Evolutionary conservation across 2,888 invertebrate genomes (phyloP).

Genomic region (Athalia circularis): DNA sequence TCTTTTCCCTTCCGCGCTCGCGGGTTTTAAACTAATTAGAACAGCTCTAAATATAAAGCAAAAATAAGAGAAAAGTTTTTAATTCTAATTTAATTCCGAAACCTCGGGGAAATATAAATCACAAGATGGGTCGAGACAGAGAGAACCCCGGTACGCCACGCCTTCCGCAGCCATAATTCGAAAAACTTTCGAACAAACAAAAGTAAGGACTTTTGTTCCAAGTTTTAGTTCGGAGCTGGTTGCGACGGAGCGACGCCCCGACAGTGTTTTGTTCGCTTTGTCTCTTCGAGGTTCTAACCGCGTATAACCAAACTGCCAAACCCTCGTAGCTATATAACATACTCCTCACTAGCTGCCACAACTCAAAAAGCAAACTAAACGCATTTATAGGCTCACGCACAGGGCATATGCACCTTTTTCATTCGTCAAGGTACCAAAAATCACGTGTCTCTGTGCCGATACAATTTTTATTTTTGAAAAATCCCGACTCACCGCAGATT

Average conservation of each 20-base stretch:
- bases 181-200: slow-evolving; percentile 72
- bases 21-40: slow-evolving; percentile 37
- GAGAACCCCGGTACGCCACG: slow-evolving; percentile 50
- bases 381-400: no score
- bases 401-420: no score
- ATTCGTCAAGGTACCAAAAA: no score
- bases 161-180: slow-evolving; percentile 68
- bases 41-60: slow-evolving; percentile 30
- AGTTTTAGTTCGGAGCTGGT: slow-evolving; percentile 69
- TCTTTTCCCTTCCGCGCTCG: neutral
- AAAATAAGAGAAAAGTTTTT: slow-evolving; percentile 43
- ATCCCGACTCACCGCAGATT: no score
- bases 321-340: slow-evolving; percentile 27
- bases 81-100: slow-evolving; percentile 62
- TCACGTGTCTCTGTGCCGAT: no score
- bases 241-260: slow-evolving; percentile 69
- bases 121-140: slow-evolving; percentile 52
- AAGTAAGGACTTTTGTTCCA: slow-evolving; percentile 72
- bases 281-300: slow-evolving; percentile 68
- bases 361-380: no score
- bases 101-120: slow-evolving; percentile 67
- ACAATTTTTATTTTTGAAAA: no score
- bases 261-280: slow-evolving; percentile 72
- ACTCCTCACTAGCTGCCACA: no score
- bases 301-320: slow-evolving; percentile 60